Percentiles rank a stretch among this genome's conserved stretches.
Evolutionary conservation across 2,888 invertebrate genomes (phyloP).

Genomic region (Palloptera scutellata): DNA sequence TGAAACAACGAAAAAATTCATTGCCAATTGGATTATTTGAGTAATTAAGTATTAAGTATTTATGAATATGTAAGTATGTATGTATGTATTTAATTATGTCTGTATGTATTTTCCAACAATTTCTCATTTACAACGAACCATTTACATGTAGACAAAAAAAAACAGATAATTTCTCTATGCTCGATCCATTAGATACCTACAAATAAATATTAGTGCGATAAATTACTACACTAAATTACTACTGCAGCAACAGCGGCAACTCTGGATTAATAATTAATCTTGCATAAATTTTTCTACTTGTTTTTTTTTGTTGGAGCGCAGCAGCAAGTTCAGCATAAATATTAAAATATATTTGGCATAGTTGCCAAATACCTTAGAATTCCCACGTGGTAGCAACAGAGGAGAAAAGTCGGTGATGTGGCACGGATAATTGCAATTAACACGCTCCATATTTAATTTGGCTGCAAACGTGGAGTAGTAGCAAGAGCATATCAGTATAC

Average conservation of each 20-base stretch:
- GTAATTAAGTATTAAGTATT: background rate
- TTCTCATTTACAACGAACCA: constrained; percentile 7
- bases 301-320: background rate
- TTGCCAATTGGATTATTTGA: too few relatives aligned
- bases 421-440: constrained; percentile 9
- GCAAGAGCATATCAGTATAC: too few relatives aligned
- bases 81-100: background rate
- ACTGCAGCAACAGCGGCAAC: background rate
- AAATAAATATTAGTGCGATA: too few relatives aligned
- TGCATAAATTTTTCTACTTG: background rate
- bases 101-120: constrained; percentile 6
- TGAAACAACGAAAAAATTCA: too few relatives aligned
- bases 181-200: too few relatives aligned
- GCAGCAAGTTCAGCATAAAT: too few relatives aligned
- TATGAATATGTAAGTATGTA: background rate
- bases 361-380: too few relatives aligned
- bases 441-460: constrained; percentile 13
- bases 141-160: background rate
- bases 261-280: constrained; percentile 12
- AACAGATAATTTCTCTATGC: background rate
- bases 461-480: too few relatives aligned
- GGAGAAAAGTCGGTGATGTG: background rate
- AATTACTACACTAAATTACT: too few relatives aligned
- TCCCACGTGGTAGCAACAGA: too few relatives aligned
- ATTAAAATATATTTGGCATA: too few relatives aligned